Percentiles rank a stretch among this genome's conserved stretches.
Evolutionary conservation across 2,113 vertebrate species (phyloP).

Genomic region (Beaufortia kweichowensis): DNA sequence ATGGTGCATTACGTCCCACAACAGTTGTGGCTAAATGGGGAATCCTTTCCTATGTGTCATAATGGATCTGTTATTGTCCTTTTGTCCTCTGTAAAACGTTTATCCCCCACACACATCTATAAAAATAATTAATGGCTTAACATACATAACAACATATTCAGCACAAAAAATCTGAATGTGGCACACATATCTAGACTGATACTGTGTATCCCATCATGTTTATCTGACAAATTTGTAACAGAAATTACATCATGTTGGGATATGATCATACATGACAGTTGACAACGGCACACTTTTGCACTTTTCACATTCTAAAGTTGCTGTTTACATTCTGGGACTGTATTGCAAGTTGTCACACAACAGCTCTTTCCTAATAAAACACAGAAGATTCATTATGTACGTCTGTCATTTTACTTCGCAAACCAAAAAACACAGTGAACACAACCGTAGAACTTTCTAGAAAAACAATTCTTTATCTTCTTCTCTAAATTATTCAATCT

Average conservation of each 20-base stretch:
- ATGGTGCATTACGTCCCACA: conserved; percentile 7
- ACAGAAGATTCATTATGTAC: conserved; percentile 10
- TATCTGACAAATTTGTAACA: not conserved
- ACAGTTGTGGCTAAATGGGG: not conserved
- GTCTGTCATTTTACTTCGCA: conserved; percentile 39
- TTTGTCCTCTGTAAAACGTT: not conserved
- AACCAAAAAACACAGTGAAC: conserved; percentile 26
- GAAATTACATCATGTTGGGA: not conserved
- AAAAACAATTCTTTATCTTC: conserved; percentile 37
- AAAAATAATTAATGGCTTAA: too few species aligned
- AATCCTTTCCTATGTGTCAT: conserved; percentile 9
- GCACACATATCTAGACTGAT: not conserved
- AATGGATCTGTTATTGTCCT: conserved; percentile 12
- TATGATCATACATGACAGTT: not conserved
- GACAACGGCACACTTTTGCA: not conserved
- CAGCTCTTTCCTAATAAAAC: conserved; percentile 6
- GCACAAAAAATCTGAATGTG: not conserved
- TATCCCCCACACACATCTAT: too few species aligned
- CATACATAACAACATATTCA: not conserved
- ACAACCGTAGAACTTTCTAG: conserved; percentile 38
- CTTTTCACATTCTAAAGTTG: not conserved
- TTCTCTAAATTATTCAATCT: conserved; percentile 53
- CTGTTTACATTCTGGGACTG: conserved; percentile 12
- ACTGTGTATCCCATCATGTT: not conserved
- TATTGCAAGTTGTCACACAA: not conserved